A percentile compares a stretch with the other conserved stretches of the same genome.
Evolutionary conservation across 2,888 invertebrate genomes (phyloP).

Genomic region (Ochlodes sylvanus): DNA sequence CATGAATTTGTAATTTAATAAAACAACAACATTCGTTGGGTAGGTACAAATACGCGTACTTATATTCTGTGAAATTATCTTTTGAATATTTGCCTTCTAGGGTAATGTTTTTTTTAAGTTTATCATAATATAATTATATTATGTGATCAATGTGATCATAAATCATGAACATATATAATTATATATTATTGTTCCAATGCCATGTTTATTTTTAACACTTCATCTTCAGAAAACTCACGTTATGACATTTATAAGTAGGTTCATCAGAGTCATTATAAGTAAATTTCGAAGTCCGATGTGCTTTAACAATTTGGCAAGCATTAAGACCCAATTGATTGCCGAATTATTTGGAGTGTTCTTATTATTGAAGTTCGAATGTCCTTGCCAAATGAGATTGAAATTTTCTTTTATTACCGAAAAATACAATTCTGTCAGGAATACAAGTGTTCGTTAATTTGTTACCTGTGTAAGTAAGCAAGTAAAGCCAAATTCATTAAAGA

Average conservation of each 20-base stretch:
- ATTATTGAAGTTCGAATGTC: conserved; percentile 27
- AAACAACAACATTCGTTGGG: too few species aligned
- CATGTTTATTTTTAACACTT: too few species aligned
- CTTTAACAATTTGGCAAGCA: conserved; percentile 33
- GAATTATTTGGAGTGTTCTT: conserved; percentile 35
- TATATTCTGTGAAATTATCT: too few species aligned
- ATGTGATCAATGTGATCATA: too few species aligned
- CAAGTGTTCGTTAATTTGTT: background rate
- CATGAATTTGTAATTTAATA: too few species aligned
- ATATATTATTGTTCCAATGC: too few species aligned
- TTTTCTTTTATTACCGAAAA: conserved; percentile 10
- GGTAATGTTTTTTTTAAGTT: too few species aligned
- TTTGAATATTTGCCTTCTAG: too few species aligned
- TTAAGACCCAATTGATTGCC: conserved; percentile 31
- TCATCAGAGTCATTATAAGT: conserved; percentile 15
- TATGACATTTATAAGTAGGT: background rate
- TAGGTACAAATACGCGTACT: too few species aligned
- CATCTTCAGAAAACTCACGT: background rate
- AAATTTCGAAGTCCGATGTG: conserved; percentile 29
- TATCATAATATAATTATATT: too few species aligned
- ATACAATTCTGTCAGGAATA: background rate
- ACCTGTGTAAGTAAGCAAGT: background rate
- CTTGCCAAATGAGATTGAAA: conserved; percentile 33
- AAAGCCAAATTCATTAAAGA: too few species aligned
- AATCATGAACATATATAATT: too few species aligned